A percentile compares a stretch with the other conserved stretches of the same genome.
Evolutionary conservation across 2,797 vertebrate genomes (phyloP).

Genomic region (Catharus ustulatus): DNA sequence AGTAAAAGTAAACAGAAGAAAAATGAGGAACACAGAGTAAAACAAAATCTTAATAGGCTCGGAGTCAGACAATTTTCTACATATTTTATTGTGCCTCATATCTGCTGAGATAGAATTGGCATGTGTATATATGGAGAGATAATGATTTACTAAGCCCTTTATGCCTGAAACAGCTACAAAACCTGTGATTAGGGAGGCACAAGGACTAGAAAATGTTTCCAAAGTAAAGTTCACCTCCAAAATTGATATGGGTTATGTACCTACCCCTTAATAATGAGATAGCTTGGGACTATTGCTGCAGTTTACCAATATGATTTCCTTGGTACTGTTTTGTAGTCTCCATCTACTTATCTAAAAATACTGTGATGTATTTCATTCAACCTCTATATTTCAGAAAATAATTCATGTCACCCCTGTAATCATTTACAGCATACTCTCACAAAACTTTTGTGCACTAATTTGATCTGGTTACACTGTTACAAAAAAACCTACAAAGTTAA

Average conservation of each 20-base stretch:
- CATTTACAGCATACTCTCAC: background rate
- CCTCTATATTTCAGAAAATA: background rate
- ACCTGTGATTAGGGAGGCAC: background rate
- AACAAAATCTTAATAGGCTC: background rate
- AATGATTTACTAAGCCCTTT: slow-evolving; percentile 44
- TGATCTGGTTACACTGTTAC: background rate
- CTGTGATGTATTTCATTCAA: background rate
- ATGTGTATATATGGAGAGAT: background rate
- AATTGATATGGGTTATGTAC: background rate
- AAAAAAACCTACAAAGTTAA: slow-evolving; percentile 2
- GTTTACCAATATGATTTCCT: background rate
- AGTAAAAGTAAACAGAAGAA: slow-evolving; percentile 12
- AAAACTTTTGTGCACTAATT: background rate
- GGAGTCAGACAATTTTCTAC: background rate
- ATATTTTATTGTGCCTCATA: slow-evolving; percentile 3
- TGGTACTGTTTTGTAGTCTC: background rate
- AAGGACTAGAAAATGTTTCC: background rate
- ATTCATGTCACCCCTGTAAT: background rate
- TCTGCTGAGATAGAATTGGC: slow-evolving; percentile 40
- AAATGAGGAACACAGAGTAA: background rate
- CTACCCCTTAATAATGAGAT: background rate
- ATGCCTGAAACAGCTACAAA: slow-evolving; percentile 34
- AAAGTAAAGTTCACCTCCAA: slow-evolving; percentile 32
- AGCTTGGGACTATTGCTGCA: background rate
- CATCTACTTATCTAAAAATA: background rate